These are phyloP conservation scores for Doryteuthis pealeii DNA, from an alignment of 1,140 invertebrate species.

Conservation along the genomic window DNA sequence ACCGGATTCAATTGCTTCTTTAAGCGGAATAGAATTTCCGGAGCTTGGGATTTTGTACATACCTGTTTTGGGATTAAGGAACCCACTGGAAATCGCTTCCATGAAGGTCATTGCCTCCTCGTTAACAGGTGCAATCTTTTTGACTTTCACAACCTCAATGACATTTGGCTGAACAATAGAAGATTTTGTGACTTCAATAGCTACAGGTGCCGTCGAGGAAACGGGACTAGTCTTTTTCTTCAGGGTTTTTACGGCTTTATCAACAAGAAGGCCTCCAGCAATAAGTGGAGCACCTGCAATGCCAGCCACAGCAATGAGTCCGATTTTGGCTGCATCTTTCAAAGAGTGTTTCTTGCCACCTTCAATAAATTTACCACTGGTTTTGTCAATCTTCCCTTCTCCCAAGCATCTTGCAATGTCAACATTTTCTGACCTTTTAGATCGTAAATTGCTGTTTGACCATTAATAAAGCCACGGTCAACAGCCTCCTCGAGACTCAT, in stretches of 20 bases:
- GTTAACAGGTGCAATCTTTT: slow-evolving; percentile 33
- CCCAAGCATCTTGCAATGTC: slow-evolving; percentile 67
- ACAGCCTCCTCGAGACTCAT: slow-evolving; percentile 49
- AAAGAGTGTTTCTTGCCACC: slow-evolving; percentile 62
- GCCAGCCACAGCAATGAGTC: slow-evolving; percentile 63
- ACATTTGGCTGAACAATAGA: slow-evolving; percentile 31
- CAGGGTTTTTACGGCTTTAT: slow-evolving; percentile 19
- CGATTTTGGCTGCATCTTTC: slow-evolving; percentile 82
- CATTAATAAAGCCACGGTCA: slow-evolving; percentile 39
- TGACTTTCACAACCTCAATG: slow-evolving; percentile 44
- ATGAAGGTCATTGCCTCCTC: slow-evolving; percentile 38
- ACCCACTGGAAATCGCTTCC: slow-evolving; percentile 45
- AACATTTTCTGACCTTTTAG: slow-evolving; percentile 63
- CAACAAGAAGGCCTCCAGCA: slow-evolving; percentile 68
- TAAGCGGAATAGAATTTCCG: slow-evolving; percentile 76
- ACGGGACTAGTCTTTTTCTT: slow-evolving; percentile 1
- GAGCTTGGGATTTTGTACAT: slow-evolving; percentile 78
- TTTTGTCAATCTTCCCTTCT: slow-evolving; percentile 71
- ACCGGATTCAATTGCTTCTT: slow-evolving; percentile 81
- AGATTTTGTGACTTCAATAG: slow-evolving; percentile 38
- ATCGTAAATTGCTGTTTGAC: slow-evolving; percentile 61
- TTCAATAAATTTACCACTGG: slow-evolving; percentile 43
- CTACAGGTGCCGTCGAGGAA: slow-evolving; percentile 46
- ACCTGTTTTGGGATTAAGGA: slow-evolving; percentile 83
- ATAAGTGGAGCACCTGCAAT: slow-evolving; percentile 50